These are phyloP conservation scores for Tor tambroides DNA, from an alignment of 2,113 vertebrate species.

Conservation along the genomic window DNA sequence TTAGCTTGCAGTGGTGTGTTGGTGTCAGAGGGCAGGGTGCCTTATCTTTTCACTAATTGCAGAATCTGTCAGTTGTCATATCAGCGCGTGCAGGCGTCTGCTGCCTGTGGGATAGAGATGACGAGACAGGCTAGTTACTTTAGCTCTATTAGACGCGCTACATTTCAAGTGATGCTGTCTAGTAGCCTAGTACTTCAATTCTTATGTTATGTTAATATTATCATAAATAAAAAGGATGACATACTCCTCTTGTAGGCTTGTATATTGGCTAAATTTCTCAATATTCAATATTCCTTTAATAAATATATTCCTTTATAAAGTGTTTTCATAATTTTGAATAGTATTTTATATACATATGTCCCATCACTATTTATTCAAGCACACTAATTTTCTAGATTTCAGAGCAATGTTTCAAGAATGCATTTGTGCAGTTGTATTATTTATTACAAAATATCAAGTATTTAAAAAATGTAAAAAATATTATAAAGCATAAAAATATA, in stretches of 20 bases:
- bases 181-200: no score
- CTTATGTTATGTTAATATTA: no score
- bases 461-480: no score
- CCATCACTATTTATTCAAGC: neutral
- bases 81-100: slow-evolving; percentile 9
- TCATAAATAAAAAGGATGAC: neutral
- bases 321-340: neutral
- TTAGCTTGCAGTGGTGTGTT: slow-evolving; percentile 5
- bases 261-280: neutral
- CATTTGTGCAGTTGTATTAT: neutral
- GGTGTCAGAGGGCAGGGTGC: slow-evolving; percentile 28
- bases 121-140: neutral
- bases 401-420: neutral
- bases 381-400: neutral
- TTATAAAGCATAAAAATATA: no score
- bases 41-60: slow-evolving; percentile 19
- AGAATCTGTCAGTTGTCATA: slow-evolving; percentile 30
- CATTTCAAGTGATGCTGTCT: neutral
- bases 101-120: neutral
- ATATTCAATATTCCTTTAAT: neutral
- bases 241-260: neutral
- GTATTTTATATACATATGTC: neutral
- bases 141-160: neutral
- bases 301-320: neutral
- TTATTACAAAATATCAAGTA: neutral